Evolutionary conservation across 2,113 vertebrate species (phyloP).

Genomic region (Montifringilla adamsi): DNA sequence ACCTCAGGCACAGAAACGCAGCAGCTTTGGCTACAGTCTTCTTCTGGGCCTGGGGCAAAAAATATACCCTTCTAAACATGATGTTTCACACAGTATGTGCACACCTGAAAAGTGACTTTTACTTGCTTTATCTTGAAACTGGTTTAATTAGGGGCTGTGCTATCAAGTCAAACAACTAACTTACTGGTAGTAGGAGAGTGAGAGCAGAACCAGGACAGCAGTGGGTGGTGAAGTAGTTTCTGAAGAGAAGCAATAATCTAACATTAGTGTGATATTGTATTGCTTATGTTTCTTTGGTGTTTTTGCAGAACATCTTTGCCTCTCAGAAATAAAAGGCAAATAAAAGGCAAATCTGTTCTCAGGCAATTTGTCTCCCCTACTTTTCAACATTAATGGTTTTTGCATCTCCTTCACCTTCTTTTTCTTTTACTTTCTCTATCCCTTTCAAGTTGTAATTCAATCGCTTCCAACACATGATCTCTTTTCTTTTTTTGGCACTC

Average conservation of each 20-base stretch:
- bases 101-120: not conserved
- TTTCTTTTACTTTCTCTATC: not conserved
- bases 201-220: not conserved
- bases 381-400: not conserved
- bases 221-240: not conserved
- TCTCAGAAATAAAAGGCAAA: not conserved
- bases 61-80: not conserved
- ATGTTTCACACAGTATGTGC: rapidly evolving
- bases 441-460: conserved; percentile 45
- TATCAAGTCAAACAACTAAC: not conserved
- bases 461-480: conserved; percentile 28
- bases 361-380: not conserved
- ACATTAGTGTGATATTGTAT: not conserved
- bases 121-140: not conserved
- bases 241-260: not conserved
- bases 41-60: not conserved
- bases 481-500: conserved; percentile 28
- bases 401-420: not conserved
- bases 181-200: not conserved
- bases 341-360: not conserved
- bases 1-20: rapidly evolving
- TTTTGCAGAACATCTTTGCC: not conserved
- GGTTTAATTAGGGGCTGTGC: not conserved
- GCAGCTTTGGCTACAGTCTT: not conserved
- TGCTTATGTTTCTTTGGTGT: not conserved